Conservation (phyloP, 2,113 vertebrate species). For the Castor canadensis region DNA sequence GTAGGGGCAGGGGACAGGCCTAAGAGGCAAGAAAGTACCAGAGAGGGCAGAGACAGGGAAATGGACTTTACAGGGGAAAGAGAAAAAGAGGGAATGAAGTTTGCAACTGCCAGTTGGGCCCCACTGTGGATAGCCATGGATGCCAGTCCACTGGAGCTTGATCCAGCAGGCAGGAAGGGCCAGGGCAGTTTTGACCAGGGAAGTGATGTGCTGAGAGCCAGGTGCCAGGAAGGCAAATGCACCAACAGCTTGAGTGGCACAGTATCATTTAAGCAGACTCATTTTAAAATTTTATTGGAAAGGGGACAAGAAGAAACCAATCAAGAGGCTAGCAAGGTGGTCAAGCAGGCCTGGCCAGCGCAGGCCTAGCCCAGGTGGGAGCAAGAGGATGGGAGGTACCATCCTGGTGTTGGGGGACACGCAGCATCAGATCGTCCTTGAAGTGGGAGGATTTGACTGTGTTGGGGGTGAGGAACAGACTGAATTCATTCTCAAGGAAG, state of each 20-base stretch:
- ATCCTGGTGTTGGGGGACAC: not conserved
- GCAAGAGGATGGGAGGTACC: not conserved
- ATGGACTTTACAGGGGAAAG: not conserved
- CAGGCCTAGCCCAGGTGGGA: not conserved
- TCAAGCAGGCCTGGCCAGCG: not conserved
- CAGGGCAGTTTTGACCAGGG: not conserved
- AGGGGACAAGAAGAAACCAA: not conserved
- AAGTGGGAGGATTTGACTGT: not conserved
- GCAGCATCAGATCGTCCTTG: not conserved
- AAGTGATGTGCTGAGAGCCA: fast-evolving
- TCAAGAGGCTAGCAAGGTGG: not conserved
- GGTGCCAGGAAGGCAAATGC: not conserved
- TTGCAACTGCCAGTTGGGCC: not conserved
- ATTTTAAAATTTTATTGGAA: not conserved
- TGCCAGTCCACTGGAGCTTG: not conserved
- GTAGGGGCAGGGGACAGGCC: not conserved
- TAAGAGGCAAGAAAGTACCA: not conserved
- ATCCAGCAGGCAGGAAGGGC: not conserved
- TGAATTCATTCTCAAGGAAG: not conserved
- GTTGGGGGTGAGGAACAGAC: too few species aligned
- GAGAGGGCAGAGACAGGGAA: not conserved
- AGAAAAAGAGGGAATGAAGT: not conserved
- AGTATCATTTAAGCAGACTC: not conserved
- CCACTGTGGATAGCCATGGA: not conserved
- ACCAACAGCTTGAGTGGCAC: not conserved